Evolutionary conservation across 2,888 invertebrate genomes (phyloP), one percentile per base, ranked within the genome.

Genomic region (Diachrysia chrysitis): DNA sequence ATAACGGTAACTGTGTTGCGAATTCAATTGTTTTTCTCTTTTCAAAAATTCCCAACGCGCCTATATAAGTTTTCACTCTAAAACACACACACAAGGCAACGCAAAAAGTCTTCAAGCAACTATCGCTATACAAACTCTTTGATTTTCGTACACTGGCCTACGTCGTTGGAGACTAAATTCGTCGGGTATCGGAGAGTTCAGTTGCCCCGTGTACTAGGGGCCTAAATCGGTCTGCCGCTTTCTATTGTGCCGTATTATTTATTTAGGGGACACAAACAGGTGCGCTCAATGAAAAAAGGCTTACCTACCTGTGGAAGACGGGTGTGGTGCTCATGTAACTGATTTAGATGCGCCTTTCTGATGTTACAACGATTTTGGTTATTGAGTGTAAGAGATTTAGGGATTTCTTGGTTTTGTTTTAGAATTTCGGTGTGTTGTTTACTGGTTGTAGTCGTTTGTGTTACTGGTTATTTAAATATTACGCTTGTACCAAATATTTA

Each of bases 231-330:
- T 63, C 68, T 63, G 57, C 69, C 58, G 59, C 32, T 32, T 69
- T 66, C 77, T 74, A 77, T 80, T 78, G 79, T 77, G 69, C 51
- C 12, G 29, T 66, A 71, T 89, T 87, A 89, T 89, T 89, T 90
- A 90, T 89, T 86, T 85, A 87, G 82, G 70, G 82, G 55, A 83
- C 78, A 70, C 85, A 79, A 87, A 88, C 92, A 92, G 90, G 91
- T 90, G 92, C 83, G 86, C 75, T 83, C 88, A 79, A 90, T 90
- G 87, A 86, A 90, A 90, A 89, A 89, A 86, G 89, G 88, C 83
- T 87, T 85, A 84, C 82, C 74, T 80, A 70, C 81, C 75, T 71
- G 82, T 78, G 56, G 75, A 64, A 56, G 64, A 37, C 42, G 56
- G 56, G 56, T 62, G 10, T 23, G 68, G 54, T 73, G 55, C 63